These are phyloP conservation scores for Spatulosminthurus flaviceps DNA, from an alignment of 2,888 invertebrate species.

Conservation along the genomic window DNA sequence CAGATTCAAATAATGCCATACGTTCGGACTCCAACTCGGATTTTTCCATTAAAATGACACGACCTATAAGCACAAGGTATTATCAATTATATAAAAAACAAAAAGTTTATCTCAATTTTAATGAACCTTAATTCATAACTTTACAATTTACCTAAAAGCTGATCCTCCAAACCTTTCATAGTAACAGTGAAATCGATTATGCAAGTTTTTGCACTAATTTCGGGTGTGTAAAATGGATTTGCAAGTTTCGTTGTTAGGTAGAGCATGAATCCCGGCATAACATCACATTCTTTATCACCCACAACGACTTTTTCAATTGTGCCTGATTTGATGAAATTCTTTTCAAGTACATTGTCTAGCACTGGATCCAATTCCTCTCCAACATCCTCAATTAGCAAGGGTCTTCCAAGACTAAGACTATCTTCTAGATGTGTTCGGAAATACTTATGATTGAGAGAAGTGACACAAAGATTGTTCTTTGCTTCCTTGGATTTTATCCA, in stretches of 20 bases:
- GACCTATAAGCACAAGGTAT: no score
- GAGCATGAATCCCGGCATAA: slow-evolving; percentile 93
- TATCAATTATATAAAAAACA: no score
- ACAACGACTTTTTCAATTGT: slow-evolving; percentile 93
- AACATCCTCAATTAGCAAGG: slow-evolving; percentile 92
- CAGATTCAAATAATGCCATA: slow-evolving; percentile 91
- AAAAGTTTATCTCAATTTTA: no score
- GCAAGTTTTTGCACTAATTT: slow-evolving; percentile 94
- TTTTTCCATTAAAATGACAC: slow-evolving; percentile 96
- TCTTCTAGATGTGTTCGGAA: slow-evolving; percentile 92
- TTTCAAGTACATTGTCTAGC: slow-evolving; percentile 94
- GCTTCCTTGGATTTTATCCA: slow-evolving; percentile 97
- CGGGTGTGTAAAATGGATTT: slow-evolving; percentile 96
- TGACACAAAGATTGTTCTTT: slow-evolving; percentile 87
- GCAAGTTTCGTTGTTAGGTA: slow-evolving; percentile 96
- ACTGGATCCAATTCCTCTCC: slow-evolving; percentile 93
- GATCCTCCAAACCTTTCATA: slow-evolving; percentile 95
- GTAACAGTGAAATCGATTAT: slow-evolving; percentile 98
- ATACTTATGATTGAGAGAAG: slow-evolving; percentile 95
- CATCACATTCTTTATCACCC: slow-evolving; percentile 96
- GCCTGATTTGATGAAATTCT: slow-evolving; percentile 97
- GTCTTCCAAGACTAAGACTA: slow-evolving; percentile 84
- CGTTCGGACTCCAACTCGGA: slow-evolving; percentile 94
- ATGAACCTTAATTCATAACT: no score
- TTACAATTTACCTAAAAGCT: slow-evolving; percentile 82